Base-by-base conservation (phyloP, 2,888 invertebrate species). In the Belgica antarctica region DNA sequence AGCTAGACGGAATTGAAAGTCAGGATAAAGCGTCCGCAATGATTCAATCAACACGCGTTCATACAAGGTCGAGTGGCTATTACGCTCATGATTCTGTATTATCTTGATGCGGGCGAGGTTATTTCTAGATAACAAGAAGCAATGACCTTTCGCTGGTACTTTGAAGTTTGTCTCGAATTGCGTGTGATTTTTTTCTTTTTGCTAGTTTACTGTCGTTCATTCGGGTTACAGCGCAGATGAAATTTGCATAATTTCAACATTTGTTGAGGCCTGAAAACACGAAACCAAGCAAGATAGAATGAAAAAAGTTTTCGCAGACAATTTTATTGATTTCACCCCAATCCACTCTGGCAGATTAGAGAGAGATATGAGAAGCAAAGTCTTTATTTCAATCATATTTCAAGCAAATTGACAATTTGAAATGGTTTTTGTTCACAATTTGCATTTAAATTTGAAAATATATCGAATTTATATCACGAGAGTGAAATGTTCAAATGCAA, bases 31-130 rank as follows among this genome's bases (percentile, higher is more conserved):
- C n/a, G 52, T 52, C 5, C 5, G 34, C 12, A 62, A 24, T 27
- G 17, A 65, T 41, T 46, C 28, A 65, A 65, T 65, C 27, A 36
- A 27, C 12, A 25, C 24, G 27, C 47, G 27, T 65, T 47, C 2
- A 46, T 36, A 34, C 65, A 65, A 65, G 65, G 65, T 65, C 28
- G 65, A 65, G 65, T 15, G 65, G 25, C 65, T 46, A 65, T 65
- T 65, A 25, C 41, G 31, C 31, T 62, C 34, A 62, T 62, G 22
- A 19, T 31, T 62, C 27, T 27, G 31, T 5, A 12, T 62, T 31
- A 8, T 62, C 12, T 34, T 17, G 22, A 3, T 1, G 15, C 15
- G 17, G 17, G 19, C 19, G n/a, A n/a, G n/a, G n/a, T n/a, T n/a
- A n/a, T 34, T 62, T 62, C 27, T 19, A n/a, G 25, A 34, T 62